phyloP scores from a whole-genome alignment of 1,140 invertebrate species.

The Drosophila biarmipes region DNA sequence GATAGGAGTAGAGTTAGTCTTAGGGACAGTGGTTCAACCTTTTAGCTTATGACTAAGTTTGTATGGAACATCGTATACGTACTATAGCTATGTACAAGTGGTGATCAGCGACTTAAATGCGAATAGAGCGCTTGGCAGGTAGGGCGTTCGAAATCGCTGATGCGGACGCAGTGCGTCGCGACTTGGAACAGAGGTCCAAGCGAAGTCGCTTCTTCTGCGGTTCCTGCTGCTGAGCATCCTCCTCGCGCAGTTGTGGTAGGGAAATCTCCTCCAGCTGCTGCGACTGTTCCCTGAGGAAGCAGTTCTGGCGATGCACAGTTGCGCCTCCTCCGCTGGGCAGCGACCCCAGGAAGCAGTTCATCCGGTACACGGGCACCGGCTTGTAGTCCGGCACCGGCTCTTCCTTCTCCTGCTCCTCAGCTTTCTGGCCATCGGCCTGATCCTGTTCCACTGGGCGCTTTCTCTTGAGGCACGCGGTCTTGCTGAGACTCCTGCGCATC shows the following conservation, averaged over 20 bases:
- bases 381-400: slow-evolving; percentile 36
- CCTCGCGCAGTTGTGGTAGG: neutral
- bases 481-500: slow-evolving; percentile 35
- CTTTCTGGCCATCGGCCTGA: neutral
- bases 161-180: slow-evolving; percentile 10
- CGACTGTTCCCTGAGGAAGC: slow-evolving; percentile 22
- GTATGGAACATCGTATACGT: slow-evolving; percentile 1
- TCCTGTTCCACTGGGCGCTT: slow-evolving; percentile 19
- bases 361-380: slow-evolving; percentile 68
- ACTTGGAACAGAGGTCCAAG: slow-evolving; percentile 15
- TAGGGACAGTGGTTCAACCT: slow-evolving; percentile 44
- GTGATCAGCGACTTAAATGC: slow-evolving; percentile 39
- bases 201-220: slow-evolving; percentile 45
- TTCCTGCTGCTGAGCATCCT: slow-evolving; percentile 1
- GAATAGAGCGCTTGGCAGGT: slow-evolving; percentile 42
- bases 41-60: slow-evolving; percentile 12
- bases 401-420: slow-evolving; percentile 2
- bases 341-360: slow-evolving; percentile 73
- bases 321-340: slow-evolving; percentile 36
- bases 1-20: slow-evolving; percentile 11
- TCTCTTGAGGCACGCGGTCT: slow-evolving; percentile 16
- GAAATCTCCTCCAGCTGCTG: slow-evolving; percentile 11
- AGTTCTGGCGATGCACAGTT: slow-evolving; percentile 44
- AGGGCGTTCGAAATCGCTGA: neutral
- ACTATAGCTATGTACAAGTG: slow-evolving; percentile 23